Evolutionary conservation across 2,888 invertebrate species (phyloP).

Genomic region (Unio pictorum): DNA sequence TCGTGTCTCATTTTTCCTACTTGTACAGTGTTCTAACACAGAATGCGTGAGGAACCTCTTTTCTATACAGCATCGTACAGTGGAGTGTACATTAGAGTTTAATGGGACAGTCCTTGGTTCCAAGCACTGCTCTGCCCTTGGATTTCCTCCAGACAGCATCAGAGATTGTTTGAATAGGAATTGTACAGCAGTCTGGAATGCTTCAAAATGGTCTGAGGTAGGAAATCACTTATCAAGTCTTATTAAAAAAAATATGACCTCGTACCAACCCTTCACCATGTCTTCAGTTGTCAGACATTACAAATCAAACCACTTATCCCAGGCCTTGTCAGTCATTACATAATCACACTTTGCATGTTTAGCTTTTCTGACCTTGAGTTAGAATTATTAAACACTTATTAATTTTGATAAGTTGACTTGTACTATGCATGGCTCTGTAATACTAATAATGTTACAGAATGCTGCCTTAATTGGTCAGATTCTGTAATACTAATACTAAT

Average conservation of each 20-base stretch:
- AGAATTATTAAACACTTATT: no score
- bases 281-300: no score
- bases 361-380: no score
- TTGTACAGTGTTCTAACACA: conserved; percentile 37
- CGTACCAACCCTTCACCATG: neutral
- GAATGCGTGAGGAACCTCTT: conserved; percentile 48
- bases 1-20: neutral
- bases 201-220: conserved; percentile 65
- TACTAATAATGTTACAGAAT: no score
- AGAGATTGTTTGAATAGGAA: conserved; percentile 52
- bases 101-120: conserved; percentile 38
- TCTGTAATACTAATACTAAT: no score
- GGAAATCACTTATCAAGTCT: conserved; percentile 5
- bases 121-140: conserved; percentile 31
- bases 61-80: conserved; percentile 44
- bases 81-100: conserved; percentile 44
- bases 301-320: no score
- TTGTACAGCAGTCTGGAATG: conserved; percentile 61
- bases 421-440: no score
- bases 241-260: neutral
- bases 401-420: no score
- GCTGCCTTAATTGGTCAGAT: no score
- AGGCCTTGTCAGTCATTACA: no score
- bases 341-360: no score
- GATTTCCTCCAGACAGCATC: conserved; percentile 40